These are phyloP conservation scores for Ateles fusciceps DNA, from an alignment of 2,797 vertebrate genomes.

Conservation along the genomic window DNA sequence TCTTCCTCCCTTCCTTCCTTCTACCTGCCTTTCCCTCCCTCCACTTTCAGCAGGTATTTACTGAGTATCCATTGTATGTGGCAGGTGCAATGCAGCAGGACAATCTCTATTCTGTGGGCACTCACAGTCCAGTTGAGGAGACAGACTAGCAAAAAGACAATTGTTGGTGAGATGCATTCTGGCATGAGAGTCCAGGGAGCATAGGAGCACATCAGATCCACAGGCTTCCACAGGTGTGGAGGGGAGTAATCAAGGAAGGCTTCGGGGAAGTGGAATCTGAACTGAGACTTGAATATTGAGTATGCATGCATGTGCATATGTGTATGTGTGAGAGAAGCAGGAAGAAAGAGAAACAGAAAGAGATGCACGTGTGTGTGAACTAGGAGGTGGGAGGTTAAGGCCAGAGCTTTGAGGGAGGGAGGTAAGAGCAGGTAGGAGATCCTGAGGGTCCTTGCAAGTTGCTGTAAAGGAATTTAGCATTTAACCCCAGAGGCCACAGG, in stretches of 20 bases:
- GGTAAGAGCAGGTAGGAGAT: accelerated
- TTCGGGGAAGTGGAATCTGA: neutral
- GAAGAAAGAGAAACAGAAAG: neutral
- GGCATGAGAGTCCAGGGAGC: neutral
- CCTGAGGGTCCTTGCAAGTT: neutral
- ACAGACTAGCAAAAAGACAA: neutral
- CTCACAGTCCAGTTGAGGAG: neutral
- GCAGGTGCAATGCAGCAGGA: neutral
- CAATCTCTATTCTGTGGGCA: neutral
- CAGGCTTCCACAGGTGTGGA: neutral
- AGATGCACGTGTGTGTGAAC: no score
- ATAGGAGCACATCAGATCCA: neutral
- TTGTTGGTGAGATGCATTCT: neutral
- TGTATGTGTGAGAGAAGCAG: neutral
- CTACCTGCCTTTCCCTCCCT: neutral
- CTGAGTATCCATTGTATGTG: neutral
- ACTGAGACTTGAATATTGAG: neutral
- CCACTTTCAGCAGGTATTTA: neutral
- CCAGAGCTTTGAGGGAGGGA: neutral
- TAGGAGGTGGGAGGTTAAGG: neutral
- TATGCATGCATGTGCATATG: neutral
- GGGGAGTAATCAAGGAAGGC: neutral
- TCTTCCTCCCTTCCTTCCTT: neutral
- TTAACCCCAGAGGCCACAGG: neutral
- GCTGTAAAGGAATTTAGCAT: neutral